Evolutionary conservation across 1,140 invertebrate genomes (phyloP).

Genomic region (Diorhabda elongata): DNA sequence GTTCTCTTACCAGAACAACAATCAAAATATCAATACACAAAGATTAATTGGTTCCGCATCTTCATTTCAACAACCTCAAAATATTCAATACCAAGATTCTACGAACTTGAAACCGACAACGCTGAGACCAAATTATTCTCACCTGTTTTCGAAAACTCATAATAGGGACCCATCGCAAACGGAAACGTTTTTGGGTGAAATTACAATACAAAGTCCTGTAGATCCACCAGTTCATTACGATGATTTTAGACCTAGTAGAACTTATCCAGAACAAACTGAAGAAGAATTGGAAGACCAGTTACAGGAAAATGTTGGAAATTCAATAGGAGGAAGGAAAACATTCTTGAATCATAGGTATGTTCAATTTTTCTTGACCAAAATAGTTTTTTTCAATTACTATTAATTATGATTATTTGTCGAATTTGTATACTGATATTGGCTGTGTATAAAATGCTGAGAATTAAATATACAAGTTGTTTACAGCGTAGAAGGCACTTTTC

Average conservation of each 20-base stretch:
- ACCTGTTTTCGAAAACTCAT: slow-evolving; percentile 44
- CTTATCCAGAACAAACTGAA: slow-evolving; percentile 6
- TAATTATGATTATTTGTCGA: too few relatives aligned
- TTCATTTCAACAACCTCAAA: slow-evolving; percentile 3
- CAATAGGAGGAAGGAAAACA: slow-evolving; percentile 7
- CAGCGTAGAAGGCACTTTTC: too few relatives aligned
- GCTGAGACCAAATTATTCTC: slow-evolving; percentile 41
- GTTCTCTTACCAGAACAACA: not conserved
- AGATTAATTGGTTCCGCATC: not conserved
- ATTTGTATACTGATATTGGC: too few relatives aligned
- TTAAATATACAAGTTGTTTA: too few relatives aligned
- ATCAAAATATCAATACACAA: slow-evolving; percentile 4
- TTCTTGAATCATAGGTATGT: slow-evolving; percentile 30
- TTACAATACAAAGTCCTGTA: slow-evolving; percentile 55
- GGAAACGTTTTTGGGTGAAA: slow-evolving; percentile 57
- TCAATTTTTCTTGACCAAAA: not conserved
- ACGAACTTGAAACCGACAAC: slow-evolving; percentile 36
- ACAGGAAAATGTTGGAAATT: slow-evolving; percentile 10
- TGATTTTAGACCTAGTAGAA: slow-evolving; percentile 16
- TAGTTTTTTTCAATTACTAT: too few relatives aligned
- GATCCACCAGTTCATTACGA: slow-evolving; percentile 40
- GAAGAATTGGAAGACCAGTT: slow-evolving; percentile 1
- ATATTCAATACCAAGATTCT: slow-evolving; percentile 8
- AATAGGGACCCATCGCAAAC: slow-evolving; percentile 55
- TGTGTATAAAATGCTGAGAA: too few relatives aligned